Evolutionary conservation across 23 tunicate species (phyloP), one percentile per base, ranked within the genome.

Genomic region (Halocynthia aurantium): DNA sequence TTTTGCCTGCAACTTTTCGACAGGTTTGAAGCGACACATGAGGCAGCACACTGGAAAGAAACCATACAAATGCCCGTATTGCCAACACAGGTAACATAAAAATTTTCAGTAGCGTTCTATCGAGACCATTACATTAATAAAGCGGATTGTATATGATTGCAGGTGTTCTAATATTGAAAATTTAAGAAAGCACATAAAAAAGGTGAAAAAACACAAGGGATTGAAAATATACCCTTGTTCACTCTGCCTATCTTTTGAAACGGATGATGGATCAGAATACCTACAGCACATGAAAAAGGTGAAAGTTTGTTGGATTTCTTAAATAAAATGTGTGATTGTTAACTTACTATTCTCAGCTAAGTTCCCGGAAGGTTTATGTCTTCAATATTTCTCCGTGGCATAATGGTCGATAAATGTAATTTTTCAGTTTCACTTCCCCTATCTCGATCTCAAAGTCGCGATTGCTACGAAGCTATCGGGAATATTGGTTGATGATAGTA

Each of bases 51-150:
- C 97, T 44, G 90, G 90, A 12, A 12, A 74, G 8, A 81, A 81
- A 65, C 97, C 97, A 13, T 90, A 57, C 86, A 77, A 81, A 77
- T 90, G 97, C 71, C 97, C 97, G 6, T 90, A 90, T 71, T 90
- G 97, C 51, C 52, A 60, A 6, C 81, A 90, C 81, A 90, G 90
- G 97, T 90, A 51, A 50, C 77, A 67, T 4, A 67, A 67, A 0
- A 21, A 10, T 5, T 49, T 72, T 72, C 57, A 31, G 44, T 31
- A 31, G 44, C 44, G 4, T 31, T 31, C 44, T 31, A 31, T 31
- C 44, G 44, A 31, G 44, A 31, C 44, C 44, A 31, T 0, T 31
- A 31, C 44, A 31, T 31, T 31, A 31, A 2, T 72, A 13, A 31
- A 50, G 65, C 12, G 4, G 15, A 58, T 19, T 58, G 17, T 76